Conservation (phyloP, 2,113 vertebrate genomes). For the Elachura formosa region DNA sequence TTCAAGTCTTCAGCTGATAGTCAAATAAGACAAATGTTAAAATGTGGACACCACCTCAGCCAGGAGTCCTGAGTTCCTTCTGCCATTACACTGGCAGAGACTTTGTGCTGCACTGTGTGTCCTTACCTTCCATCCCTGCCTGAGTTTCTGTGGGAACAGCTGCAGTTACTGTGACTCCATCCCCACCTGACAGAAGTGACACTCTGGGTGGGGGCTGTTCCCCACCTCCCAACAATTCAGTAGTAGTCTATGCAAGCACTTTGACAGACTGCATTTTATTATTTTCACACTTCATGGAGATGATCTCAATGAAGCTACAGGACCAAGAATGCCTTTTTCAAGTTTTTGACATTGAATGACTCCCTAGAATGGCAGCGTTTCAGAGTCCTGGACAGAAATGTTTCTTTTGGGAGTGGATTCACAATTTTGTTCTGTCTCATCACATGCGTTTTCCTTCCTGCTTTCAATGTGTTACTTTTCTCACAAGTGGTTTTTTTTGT, state of each 20-base stretch:
- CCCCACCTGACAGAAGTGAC: not conserved
- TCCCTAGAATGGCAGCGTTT: not conserved
- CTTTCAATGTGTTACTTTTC: not conserved
- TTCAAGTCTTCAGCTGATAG: not conserved
- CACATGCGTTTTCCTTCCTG: not conserved
- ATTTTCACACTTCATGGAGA: not conserved
- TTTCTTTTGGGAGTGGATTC: not conserved
- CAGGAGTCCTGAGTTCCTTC: not conserved
- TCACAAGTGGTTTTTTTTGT: not conserved
- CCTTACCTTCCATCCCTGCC: not conserved
- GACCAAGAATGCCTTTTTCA: not conserved
- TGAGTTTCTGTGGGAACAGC: not conserved
- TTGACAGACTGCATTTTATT: not conserved
- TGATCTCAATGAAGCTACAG: not conserved
- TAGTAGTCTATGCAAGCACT: not conserved
- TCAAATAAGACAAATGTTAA: not conserved
- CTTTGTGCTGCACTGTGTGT: not conserved
- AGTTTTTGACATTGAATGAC: not conserved
- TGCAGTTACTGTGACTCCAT: not conserved
- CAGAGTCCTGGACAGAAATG: not conserved
- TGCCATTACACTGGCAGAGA: accelerated
- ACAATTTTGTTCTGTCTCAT: not conserved
- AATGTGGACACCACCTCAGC: not conserved
- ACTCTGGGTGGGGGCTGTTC: not conserved
- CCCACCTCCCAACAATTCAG: not conserved